Evolutionary conservation across 64 coral and sea anemone species (phyloP).

Genomic region (Pocillopora verrucosa): DNA sequence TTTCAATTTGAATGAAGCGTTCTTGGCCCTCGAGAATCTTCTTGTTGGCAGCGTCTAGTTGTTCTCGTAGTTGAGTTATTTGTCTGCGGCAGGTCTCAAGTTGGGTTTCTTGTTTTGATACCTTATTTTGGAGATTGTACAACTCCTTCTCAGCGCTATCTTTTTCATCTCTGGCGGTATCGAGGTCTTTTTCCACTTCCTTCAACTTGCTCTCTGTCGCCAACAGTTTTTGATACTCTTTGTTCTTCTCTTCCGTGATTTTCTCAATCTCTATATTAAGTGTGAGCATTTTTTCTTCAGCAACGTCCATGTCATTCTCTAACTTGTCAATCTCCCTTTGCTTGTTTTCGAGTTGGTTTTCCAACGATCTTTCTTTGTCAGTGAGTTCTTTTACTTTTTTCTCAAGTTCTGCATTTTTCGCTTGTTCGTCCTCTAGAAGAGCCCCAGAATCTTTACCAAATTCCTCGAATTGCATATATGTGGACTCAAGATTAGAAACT

Average conservation of each 20-base stretch:
- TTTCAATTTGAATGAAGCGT: constrained; percentile 75
- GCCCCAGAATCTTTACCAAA: constrained; percentile 59
- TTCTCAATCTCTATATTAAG: constrained; percentile 83
- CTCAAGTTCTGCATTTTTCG: constrained; percentile 57
- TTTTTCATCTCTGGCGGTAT: constrained; percentile 59
- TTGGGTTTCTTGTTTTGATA: constrained; percentile 74
- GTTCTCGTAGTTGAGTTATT: constrained; percentile 52
- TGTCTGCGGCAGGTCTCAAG: constrained; percentile 64
- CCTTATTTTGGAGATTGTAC: constrained; percentile 57
- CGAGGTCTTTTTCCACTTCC: constrained; percentile 80
- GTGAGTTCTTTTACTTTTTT: constrained; percentile 63
- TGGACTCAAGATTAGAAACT: constrained; percentile 82
- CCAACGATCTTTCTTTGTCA: constrained; percentile 33
- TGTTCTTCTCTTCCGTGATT: constrained; percentile 69
- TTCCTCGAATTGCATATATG: constrained; percentile 71
- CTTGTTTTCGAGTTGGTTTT: constrained; percentile 33
- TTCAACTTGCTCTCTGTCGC: constrained; percentile 66
- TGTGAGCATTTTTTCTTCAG: constrained; percentile 91
- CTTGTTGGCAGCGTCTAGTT: constrained; percentile 67
- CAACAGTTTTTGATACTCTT: constrained; percentile 76
- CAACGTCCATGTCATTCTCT: constrained; percentile 92
- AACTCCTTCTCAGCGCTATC: constrained; percentile 73
- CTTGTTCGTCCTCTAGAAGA: constrained; percentile 77
- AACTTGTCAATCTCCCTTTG: constrained; percentile 80
- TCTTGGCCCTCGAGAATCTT: constrained; percentile 66